These are phyloP conservation scores for Chaenodraco wilsoni DNA, from an alignment of 2,797 vertebrate genomes.

Conservation along the genomic window DNA sequence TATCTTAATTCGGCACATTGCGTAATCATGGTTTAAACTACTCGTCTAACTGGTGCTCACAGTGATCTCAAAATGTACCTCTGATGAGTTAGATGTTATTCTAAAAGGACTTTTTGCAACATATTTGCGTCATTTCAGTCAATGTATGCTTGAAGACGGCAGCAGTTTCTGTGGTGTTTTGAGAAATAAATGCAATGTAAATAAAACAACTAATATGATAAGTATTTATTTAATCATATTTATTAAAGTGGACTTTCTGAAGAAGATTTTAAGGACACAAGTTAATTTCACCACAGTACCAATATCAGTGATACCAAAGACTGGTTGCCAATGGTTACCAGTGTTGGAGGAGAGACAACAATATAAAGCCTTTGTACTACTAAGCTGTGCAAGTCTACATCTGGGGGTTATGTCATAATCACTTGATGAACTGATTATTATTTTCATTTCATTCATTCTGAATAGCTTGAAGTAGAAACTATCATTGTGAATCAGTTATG, in stretches of 20 bases:
- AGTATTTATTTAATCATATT: background rate
- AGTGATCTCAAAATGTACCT: background rate
- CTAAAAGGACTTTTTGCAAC: background rate
- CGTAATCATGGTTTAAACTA: conserved; percentile 32
- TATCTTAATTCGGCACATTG: conserved; percentile 39
- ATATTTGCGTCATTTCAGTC: no score
- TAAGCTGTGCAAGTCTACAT: background rate
- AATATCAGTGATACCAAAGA: background rate
- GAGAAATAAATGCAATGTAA: background rate
- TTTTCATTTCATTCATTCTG: background rate
- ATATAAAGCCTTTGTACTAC: background rate
- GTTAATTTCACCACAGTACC: background rate
- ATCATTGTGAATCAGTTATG: background rate
- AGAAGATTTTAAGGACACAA: no score
- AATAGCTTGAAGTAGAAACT: background rate
- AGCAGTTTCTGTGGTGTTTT: background rate
- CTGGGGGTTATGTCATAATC: background rate
- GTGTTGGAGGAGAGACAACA: conserved; percentile 10
- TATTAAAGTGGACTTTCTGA: background rate
- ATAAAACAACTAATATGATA: background rate
- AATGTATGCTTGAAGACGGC: background rate
- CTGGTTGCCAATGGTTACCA: conserved; percentile 45
- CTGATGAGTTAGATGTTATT: background rate
- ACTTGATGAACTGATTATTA: background rate
- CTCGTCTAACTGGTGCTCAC: background rate